Evolutionary conservation across 2,113 vertebrate genomes (phyloP).

Genomic region (Corvus cornix): DNA sequence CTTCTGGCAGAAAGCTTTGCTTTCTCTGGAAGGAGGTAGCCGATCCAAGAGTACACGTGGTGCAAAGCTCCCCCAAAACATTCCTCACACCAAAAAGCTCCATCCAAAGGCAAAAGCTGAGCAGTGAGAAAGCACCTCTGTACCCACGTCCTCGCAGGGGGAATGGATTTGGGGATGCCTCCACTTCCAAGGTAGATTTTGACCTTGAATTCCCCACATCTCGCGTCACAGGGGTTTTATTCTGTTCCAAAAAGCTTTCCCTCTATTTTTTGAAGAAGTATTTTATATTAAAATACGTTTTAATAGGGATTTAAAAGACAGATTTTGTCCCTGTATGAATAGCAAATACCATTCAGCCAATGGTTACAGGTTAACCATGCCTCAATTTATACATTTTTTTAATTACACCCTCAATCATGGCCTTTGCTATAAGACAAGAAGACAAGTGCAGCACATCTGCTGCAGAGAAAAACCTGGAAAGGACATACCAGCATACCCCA

Average conservation of each 20-base stretch:
- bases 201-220: background rate
- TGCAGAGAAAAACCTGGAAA: background rate
- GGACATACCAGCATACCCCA: fast-evolving
- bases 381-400: background rate
- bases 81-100: background rate
- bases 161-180: background rate
- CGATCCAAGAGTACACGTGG: background rate
- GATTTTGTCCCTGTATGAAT: background rate
- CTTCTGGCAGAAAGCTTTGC: background rate
- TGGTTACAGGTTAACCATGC: background rate
- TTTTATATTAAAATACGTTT: fast-evolving
- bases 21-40: background rate
- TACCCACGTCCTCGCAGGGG: fast-evolving
- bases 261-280: fast-evolving
- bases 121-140: background rate
- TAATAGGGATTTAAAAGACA: background rate
- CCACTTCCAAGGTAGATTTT: background rate
- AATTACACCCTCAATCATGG: background rate
- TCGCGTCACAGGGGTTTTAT: background rate
- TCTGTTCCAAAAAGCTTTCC: background rate
- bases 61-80: background rate
- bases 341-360: background rate
- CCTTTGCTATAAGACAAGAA: background rate
- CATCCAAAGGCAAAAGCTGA: background rate
- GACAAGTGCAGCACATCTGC: fast-evolving